Percentiles rank a stretch among this genome's conserved stretches.
Evolutionary conservation across 2,888 invertebrate genomes (phyloP).

Genomic region (Coremacera marginata): DNA sequence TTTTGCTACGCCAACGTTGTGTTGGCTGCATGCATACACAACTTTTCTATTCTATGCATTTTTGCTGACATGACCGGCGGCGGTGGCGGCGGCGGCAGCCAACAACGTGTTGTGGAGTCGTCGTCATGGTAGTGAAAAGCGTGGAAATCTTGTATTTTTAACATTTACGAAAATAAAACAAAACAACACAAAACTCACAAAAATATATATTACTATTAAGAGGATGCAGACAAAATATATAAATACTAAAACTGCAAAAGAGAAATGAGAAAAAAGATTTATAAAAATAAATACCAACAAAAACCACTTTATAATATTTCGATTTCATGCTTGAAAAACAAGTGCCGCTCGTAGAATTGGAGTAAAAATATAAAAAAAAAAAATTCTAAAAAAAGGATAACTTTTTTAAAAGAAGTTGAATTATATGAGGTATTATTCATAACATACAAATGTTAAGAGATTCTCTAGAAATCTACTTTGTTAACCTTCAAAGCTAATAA

Average conservation of each 20-base stretch:
- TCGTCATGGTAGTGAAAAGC: not conserved
- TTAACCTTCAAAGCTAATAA: too few relatives aligned
- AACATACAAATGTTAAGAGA: too few relatives aligned
- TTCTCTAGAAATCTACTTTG: too few relatives aligned
- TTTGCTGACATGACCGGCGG: constrained; percentile 31
- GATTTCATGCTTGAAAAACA: constrained; percentile 14
- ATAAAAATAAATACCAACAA: not conserved
- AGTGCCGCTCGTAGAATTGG: not conserved
- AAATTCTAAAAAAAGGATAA: too few relatives aligned
- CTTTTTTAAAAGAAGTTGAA: too few relatives aligned
- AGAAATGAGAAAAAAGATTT: not conserved
- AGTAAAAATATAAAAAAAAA: not conserved
- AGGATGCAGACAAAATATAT: not conserved
- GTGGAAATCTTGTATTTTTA: constrained; percentile 3
- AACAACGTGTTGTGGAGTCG: not conserved
- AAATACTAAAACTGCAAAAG: not conserved
- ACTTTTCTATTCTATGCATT: constrained; percentile 30
- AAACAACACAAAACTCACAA: not conserved
- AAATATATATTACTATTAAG: not conserved
- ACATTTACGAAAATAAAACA: not conserved
- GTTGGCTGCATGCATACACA: constrained; percentile 16
- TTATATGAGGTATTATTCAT: too few relatives aligned
- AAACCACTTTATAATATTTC: constrained; percentile 30
- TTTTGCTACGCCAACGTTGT: not conserved
- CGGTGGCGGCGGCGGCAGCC: constrained; percentile 9